Evolutionary conservation across 2,888 invertebrate species (phyloP), one percentile per base, ranked within the genome.

Genomic region (Oscheius sp.): DNA sequence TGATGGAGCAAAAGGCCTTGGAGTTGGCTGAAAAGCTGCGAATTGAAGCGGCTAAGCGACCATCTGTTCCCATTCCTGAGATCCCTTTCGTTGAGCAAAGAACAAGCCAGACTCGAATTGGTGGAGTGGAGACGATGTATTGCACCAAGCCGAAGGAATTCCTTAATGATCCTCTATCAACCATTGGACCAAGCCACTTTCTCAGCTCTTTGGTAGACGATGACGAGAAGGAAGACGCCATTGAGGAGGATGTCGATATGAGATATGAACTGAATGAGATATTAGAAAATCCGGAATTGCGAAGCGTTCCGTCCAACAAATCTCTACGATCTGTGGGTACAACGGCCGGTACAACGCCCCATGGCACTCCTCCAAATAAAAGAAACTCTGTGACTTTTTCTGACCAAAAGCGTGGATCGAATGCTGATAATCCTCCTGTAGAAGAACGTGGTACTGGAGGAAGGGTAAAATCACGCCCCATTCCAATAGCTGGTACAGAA

Each of bases 321-420:
- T 58, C 58, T 12, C 13, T 58, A 13, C 6, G 21, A 43, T 61
- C 61, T 1, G 23, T 61, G 35, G 41, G 18, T 5, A 61, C 61
- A 43, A 61, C 61, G 5, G 45, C 45, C 43, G 61, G 61, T 18
- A 61, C 43, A 41, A 61, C 61, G 3, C 61, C 61, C 6, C 43
- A 61, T n/a, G 61, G 61, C 13, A 41, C 61, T 43, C 61, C 61
- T 7, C 41, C 13, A 21, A 21, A 61, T 18, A 61, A 61, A 43
- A 25, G 58, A 25, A n/a, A 16, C 18, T 21, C 55, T 6, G 23
- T 18, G 2, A 18, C 49, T 7, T 35, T 27, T 18, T 25, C 25
- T 6, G 12, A 61, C 41, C n/a, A 41, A n/a, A 61, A 41, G 13
- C 41, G 45, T 16, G 45, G 45, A 41, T 45, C 61, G 16, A 61